Evolutionary conservation across 1,140 invertebrate genomes (phyloP), one percentile per base, ranked within the genome.

Genomic region (Drosophila funebris): DNA sequence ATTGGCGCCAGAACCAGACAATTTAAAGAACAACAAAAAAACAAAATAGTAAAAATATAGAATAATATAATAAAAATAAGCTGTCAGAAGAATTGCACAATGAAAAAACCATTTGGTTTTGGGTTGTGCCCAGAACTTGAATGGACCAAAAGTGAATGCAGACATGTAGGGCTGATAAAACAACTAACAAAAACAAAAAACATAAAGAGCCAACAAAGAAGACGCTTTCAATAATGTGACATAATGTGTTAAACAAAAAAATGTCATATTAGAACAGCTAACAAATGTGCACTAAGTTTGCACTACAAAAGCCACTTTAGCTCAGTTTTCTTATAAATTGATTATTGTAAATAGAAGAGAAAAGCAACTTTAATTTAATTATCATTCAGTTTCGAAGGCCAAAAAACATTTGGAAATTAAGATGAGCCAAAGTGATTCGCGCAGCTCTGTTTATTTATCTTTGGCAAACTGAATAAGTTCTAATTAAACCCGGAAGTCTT

Each of bases 91-190:
- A 41, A 52, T 43, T 43, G 48, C 61, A 27, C 36, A 41, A 41
- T 41, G 18, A 2, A 63, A 53, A 50, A 31, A n/a, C n/a, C 11
- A 60, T 56, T 48, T 73, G 22, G 24, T 33, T 22, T 33, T 29
- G 36, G 63, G 53, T 58, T 52, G 20, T 58, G 24, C 1, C 4
- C 37, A 13, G 31, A 13, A 14, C 29, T 36, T 29, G n/a, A 20
- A 53, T 70, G 41, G 50, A 54, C 53, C 63, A 60, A 70, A 64
- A 56, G 39, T 56, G 27, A 16, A 3, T 5, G 29, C 46, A 62
- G 56, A 67, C 62, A 67, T 72, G 63, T 73, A 73, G 46, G 44
- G n/a, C 54, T 46, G 63, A 73, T 73, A 58, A 37, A 52, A 22
- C 13, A 13, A 2, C 20, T 11, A 18, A 29, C 24, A 9, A 39